phyloP scores from a whole-genome alignment of 2,113 vertebrate genomes.

The Bombycilla garrulus region DNA sequence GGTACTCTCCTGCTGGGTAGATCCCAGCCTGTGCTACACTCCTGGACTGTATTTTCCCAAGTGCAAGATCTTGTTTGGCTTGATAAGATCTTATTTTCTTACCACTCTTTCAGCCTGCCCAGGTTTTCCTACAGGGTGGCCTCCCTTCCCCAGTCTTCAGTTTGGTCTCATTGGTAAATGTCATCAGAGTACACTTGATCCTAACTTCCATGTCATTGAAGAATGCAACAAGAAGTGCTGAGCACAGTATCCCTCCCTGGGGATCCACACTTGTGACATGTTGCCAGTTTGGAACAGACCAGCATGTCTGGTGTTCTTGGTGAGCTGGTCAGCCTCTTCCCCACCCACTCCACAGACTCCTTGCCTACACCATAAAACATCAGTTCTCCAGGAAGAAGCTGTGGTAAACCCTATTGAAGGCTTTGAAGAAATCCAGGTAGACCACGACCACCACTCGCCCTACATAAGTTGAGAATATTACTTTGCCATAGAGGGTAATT shows the following conservation, averaged over 20 bases:
- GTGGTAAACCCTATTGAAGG: rapidly evolving
- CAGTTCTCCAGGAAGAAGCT: not conserved
- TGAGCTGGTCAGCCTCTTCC: not conserved
- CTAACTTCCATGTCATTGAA: rapidly evolving
- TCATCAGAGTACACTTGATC: not conserved
- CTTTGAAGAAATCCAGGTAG: not conserved
- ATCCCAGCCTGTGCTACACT: not conserved
- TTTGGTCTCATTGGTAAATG: not conserved
- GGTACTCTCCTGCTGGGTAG: not conserved
- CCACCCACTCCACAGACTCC: not conserved
- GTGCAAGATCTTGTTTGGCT: not conserved
- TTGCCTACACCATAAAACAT: not conserved
- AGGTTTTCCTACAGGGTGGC: not conserved
- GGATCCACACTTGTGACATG: not conserved
- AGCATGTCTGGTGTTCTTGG: not conserved
- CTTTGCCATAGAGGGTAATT: rapidly evolving
- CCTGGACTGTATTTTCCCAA: not conserved
- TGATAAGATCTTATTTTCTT: not conserved
- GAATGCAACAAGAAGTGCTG: not conserved
- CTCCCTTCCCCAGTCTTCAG: not conserved
- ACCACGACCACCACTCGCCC: rapidly evolving
- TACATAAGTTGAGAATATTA: rapidly evolving
- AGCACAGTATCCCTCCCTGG: not conserved
- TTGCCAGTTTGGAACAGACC: not conserved
- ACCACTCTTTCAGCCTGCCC: not conserved